Evolutionary conservation across 2,888 invertebrate species (phyloP).

Genomic region (Trichacis sp.): DNA sequence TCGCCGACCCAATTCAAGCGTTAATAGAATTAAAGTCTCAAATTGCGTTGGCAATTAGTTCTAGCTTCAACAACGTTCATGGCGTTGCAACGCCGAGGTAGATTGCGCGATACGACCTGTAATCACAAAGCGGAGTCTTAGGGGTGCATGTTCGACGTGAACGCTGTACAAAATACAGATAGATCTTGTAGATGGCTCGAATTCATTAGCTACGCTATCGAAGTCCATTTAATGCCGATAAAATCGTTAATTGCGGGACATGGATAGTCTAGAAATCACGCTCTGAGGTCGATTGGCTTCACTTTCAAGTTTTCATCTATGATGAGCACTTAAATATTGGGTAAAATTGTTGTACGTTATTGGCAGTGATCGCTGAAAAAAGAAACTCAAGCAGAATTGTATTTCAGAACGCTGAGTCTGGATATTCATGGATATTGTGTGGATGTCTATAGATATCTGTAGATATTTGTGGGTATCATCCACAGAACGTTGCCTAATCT

Average conservation of each 20-base stretch:
- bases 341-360: too few species aligned
- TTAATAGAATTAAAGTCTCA: conserved; percentile 18
- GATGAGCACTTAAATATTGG: too few species aligned
- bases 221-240: conserved; percentile 46
- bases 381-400: too few species aligned
- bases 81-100: conserved; percentile 12
- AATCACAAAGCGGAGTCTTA: conserved; percentile 34
- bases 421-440: too few species aligned
- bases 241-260: conserved; percentile 51
- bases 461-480: too few species aligned
- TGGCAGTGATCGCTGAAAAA: too few species aligned
- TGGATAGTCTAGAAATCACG: conserved; percentile 19
- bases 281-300: too few species aligned
- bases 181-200: conserved; percentile 48
- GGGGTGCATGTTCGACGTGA: conserved; percentile 22
- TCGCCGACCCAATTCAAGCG: background rate
- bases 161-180: conserved; percentile 23
- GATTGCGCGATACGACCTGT: conserved; percentile 30
- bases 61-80: conserved; percentile 4
- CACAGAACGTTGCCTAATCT: too few species aligned
- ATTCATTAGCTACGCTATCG: conserved; percentile 55
- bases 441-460: too few species aligned
- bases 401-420: too few species aligned
- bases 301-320: too few species aligned
- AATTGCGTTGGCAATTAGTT: conserved; percentile 26